These are phyloP conservation scores for Clarias batrachus DNA, from an alignment of 2,113 vertebrate genomes.

Conservation along the genomic window DNA sequence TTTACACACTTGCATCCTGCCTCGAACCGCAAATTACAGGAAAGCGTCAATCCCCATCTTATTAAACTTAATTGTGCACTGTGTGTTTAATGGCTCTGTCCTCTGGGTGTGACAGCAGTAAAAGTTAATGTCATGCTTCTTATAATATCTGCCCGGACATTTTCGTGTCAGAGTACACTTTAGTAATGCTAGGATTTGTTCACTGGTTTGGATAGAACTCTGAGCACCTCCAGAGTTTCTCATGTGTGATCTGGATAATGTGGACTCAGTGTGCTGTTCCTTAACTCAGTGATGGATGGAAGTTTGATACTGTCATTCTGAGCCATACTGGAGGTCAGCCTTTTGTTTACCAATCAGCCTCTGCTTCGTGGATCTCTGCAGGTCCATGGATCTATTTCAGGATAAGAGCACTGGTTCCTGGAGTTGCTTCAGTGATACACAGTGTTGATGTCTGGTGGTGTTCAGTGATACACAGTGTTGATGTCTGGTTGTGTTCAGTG, in stretches of 20 bases:
- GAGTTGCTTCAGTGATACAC: neutral
- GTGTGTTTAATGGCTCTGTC: neutral
- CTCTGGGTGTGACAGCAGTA: neutral
- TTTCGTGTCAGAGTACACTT: neutral
- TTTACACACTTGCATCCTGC: neutral
- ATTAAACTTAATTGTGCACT: neutral
- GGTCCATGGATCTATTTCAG: neutral
- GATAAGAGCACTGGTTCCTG: neutral
- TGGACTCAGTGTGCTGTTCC: neutral
- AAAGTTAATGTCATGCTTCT: constrained; percentile 8
- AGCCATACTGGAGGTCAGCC: too few relatives aligned
- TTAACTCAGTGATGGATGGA: neutral
- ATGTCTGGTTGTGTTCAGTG: neutral
- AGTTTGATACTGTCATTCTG: too few relatives aligned
- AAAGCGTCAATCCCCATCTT: neutral
- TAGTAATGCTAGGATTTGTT: neutral
- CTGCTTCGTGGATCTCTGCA: neutral
- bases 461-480: neutral
- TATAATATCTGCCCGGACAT: neutral
- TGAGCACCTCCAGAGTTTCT: too few relatives aligned
- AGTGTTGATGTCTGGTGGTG: neutral
- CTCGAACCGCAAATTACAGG: neutral
- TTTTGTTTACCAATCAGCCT: neutral
- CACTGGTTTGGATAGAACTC: neutral
- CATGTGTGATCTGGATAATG: neutral